These are phyloP conservation scores for Agrilus biguttatus DNA, from an alignment of 2,888 invertebrate species.

Conservation along the genomic window DNA sequence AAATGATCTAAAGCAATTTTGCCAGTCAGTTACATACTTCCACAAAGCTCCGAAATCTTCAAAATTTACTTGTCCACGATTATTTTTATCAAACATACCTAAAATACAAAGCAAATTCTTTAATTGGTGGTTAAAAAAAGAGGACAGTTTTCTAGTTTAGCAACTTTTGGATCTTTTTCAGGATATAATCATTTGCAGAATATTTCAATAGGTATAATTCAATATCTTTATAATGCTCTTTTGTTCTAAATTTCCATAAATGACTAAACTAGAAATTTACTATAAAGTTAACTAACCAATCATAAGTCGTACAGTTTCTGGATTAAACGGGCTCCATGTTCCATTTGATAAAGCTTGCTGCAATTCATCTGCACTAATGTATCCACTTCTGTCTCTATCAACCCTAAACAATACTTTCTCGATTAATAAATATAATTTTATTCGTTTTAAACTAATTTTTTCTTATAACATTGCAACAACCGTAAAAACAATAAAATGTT, in stretches of 20 bases:
- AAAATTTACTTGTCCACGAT: slow-evolving; percentile 80
- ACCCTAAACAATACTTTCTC: slow-evolving; percentile 37
- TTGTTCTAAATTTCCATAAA: no score
- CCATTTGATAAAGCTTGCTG: slow-evolving; percentile 90
- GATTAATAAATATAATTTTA: not conserved
- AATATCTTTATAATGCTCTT: no score
- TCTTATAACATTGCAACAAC: not conserved
- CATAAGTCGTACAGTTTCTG: slow-evolving; percentile 92
- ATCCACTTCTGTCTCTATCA: slow-evolving; percentile 73
- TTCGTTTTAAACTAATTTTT: not conserved
- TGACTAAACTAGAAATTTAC: no score
- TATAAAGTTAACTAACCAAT: slow-evolving; percentile 50
- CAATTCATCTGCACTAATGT: slow-evolving; percentile 77
- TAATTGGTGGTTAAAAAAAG: no score
- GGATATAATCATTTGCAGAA: no score
- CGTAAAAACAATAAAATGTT: not conserved
- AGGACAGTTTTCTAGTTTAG: no score
- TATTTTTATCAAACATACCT: slow-evolving; percentile 90
- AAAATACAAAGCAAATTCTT: slow-evolving; percentile 21
- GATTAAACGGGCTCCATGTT: slow-evolving; percentile 96
- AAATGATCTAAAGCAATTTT: slow-evolving; percentile 85
- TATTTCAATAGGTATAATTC: no score
- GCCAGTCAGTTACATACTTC: slow-evolving; percentile 99
- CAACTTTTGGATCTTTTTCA: no score
- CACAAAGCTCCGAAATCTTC: slow-evolving; percentile 92